phyloP scores from a whole-genome alignment of 37 sponge, comb jelly and placozoan species.

The Cliona cf. orientalis region DNA sequence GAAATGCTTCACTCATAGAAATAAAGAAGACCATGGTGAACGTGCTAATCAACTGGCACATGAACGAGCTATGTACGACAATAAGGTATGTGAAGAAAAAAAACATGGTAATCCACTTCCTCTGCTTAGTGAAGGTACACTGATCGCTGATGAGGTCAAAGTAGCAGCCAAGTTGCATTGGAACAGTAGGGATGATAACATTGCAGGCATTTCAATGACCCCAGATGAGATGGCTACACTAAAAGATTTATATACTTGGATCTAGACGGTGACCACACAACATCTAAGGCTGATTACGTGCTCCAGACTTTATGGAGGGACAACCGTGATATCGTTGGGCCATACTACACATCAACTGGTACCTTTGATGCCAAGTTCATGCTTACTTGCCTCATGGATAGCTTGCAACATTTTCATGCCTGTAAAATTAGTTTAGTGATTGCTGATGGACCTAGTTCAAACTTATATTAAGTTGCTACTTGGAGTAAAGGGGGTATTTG shows the following conservation, averaged over 20 bases:
- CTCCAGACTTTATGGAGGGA: conserved; percentile 45
- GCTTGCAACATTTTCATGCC: neutral
- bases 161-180: conserved; percentile 34
- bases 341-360: conserved; percentile 26
- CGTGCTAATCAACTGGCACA: no score
- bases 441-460: conserved; percentile 15
- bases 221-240: conserved; percentile 19
- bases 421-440: neutral
- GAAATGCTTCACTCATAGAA: neutral
- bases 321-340: conserved; percentile 38
- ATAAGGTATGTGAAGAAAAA: no score
- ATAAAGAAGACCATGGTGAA: neutral
- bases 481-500: conserved; percentile 8
- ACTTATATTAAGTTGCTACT: neutral
- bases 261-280: neutral
- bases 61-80: no score
- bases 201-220: no score
- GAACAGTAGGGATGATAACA: conserved; percentile 20
- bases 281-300: conserved; percentile 22
- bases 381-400: neutral
- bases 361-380: conserved; percentile 5
- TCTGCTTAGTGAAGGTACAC: conserved; percentile 1
- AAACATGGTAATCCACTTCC: no score
- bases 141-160: conserved; percentile 10
- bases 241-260: conserved; percentile 1